Evolutionary conservation across 2,888 invertebrate genomes (phyloP).

Genomic region (Bugulina stolonifera): DNA sequence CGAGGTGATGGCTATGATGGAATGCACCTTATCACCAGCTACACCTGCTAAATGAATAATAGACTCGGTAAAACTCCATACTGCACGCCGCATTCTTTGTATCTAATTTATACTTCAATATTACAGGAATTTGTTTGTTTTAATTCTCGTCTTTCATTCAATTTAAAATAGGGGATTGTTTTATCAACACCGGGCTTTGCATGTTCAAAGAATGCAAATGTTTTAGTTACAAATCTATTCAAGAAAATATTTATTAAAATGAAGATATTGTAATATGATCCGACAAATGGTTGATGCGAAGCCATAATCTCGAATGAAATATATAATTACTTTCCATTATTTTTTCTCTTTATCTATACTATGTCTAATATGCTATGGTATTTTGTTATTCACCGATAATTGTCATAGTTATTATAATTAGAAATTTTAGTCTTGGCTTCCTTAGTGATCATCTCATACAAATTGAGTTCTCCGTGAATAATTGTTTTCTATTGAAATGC

Average conservation of each 20-base stretch:
- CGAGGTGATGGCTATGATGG: not conserved
- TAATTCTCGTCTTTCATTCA: constrained; percentile 17
- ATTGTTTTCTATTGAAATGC: not conserved
- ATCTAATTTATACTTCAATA: not conserved
- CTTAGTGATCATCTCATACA: not conserved
- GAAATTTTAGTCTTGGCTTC: not conserved
- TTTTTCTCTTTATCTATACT: not conserved
- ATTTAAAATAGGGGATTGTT: not conserved
- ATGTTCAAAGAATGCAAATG: not conserved
- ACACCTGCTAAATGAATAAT: constrained; percentile 18
- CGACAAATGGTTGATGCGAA: not conserved
- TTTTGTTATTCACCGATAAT: not conserved
- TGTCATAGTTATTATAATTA: not conserved
- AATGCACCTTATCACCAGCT: constrained; percentile 5
- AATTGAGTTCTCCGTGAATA: not conserved
- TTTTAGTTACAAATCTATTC: not conserved
- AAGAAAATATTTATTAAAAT: not conserved
- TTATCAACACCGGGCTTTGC: not conserved
- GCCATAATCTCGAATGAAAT: not conserved
- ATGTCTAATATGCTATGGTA: not conserved
- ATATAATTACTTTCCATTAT: not conserved
- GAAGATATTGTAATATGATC: not conserved
- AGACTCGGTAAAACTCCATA: not conserved
- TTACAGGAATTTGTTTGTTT: not conserved
- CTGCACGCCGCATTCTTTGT: not conserved